Conservation (phyloP, 2,888 invertebrate species). For the Pristionchus fissidentatus region DNA sequence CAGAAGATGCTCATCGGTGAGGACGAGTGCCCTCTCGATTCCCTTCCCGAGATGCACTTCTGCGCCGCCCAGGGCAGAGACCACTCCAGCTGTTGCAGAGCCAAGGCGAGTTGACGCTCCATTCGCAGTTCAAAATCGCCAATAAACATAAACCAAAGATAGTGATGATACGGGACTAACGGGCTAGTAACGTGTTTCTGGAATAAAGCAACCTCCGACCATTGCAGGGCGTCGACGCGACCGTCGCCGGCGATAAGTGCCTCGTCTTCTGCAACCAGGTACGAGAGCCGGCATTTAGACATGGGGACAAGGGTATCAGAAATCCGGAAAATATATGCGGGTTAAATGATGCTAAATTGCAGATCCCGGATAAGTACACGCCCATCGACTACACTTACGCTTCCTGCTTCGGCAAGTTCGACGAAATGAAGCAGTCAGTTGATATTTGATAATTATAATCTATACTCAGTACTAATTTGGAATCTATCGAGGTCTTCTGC, state of each 20-base stretch:
- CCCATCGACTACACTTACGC: slow-evolving; percentile 42
- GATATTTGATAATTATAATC: too few relatives aligned
- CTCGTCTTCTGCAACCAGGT: slow-evolving; percentile 32
- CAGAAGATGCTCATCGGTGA: slow-evolving; percentile 27
- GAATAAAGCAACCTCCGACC: not conserved
- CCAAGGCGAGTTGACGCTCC: not conserved
- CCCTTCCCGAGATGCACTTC: slow-evolving; percentile 42
- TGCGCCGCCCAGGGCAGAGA: slow-evolving; percentile 34
- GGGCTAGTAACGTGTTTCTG: too few relatives aligned
- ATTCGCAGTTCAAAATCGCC: not conserved
- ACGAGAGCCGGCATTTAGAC: too few relatives aligned
- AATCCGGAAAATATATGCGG: too few relatives aligned
- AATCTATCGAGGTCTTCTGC: too few relatives aligned
- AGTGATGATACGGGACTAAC: too few relatives aligned
- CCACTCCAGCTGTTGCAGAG: slow-evolving; percentile 18
- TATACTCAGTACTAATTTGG: too few relatives aligned
- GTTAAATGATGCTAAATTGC: too few relatives aligned
- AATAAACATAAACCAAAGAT: not conserved
- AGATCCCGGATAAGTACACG: slow-evolving; percentile 25
- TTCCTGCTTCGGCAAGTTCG: slow-evolving; percentile 37
- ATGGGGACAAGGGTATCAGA: too few relatives aligned
- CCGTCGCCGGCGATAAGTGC: slow-evolving; percentile 37
- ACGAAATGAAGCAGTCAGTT: slow-evolving; percentile 27
- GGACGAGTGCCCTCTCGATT: slow-evolving; percentile 42
- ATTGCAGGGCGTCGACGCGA: slow-evolving; percentile 1